Percentiles rank a stretch among this genome's conserved stretches.
Conservation (phyloP, 2,113 vertebrate genomes). For the Ochotona curzoniae region DNA sequence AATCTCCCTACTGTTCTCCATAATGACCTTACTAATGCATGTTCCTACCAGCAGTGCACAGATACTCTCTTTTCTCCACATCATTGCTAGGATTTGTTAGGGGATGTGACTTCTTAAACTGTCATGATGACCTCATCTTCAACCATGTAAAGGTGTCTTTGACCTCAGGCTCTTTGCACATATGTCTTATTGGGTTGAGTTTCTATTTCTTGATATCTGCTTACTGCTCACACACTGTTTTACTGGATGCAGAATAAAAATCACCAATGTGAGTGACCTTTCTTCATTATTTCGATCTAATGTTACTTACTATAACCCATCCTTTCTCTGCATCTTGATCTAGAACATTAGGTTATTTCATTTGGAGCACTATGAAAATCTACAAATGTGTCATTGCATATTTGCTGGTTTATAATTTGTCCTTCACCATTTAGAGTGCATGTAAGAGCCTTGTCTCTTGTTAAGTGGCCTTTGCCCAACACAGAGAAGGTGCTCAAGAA, state of each 20-base stretch:
- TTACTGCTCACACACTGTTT: neutral
- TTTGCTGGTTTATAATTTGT: neutral
- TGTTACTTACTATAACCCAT: neutral
- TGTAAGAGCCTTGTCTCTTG: neutral
- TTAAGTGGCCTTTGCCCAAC: neutral
- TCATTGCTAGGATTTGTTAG: no score
- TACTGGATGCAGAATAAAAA: neutral
- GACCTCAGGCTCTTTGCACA: neutral
- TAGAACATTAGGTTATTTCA: neutral
- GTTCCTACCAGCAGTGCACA: no score
- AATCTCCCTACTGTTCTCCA: no score
- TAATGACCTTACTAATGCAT: no score
- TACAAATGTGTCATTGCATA: neutral
- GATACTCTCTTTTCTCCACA: no score
- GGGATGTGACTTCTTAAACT: neutral
- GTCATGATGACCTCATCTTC: neutral
- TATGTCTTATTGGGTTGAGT: neutral
- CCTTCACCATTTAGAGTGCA: neutral
- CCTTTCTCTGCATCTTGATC: neutral
- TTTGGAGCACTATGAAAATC: neutral
- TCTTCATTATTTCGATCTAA: neutral
- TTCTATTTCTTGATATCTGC: neutral
- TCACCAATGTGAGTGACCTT: neutral
- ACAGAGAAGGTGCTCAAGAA: neutral
- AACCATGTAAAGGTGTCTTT: neutral